A percentile compares a stretch with the other conserved stretches of the same genome.
phyloP scores from a whole-genome alignment of 2,113 vertebrate species.

The Calypte anna region DNA sequence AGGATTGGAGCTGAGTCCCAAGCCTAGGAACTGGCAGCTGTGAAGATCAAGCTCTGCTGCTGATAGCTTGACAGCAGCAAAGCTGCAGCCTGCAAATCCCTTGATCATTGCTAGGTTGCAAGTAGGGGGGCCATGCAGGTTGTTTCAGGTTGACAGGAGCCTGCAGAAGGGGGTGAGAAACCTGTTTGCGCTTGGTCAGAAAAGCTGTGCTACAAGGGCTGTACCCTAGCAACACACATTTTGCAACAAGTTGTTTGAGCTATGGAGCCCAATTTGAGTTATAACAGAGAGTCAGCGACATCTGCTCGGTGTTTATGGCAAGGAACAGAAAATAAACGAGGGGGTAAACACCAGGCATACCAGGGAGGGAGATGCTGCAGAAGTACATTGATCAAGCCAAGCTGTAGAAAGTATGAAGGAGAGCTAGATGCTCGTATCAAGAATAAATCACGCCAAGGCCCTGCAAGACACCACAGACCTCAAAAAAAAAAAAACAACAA shows the following conservation, averaged over 20 bases:
- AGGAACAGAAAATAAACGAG: neutral
- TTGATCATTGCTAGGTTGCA: neutral
- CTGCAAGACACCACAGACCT: neutral
- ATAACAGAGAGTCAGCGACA: neutral
- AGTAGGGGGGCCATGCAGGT: neutral
- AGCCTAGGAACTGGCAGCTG: neutral
- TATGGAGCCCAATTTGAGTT: fast-evolving
- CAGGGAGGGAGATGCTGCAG: neutral
- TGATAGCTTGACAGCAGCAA: neutral
- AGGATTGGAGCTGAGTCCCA: fast-evolving
- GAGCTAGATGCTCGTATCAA: neutral
- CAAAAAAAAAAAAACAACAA: neutral
- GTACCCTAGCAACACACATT: neutral
- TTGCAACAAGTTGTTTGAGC: neutral
- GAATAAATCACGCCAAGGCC: neutral
- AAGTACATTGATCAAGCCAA: neutral
- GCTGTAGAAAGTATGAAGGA: neutral
- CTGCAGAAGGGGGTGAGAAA: neutral
- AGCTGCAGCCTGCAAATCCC: neutral
- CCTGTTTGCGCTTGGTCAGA: neutral
- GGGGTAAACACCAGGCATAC: fast-evolving
- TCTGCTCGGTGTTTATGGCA: neutral
- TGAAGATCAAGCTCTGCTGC: neutral
- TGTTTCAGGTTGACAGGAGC: fast-evolving
- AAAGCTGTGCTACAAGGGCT: neutral